Conservation (phyloP, 2,113 vertebrate species). For the Halcyon malimbica region DNA sequence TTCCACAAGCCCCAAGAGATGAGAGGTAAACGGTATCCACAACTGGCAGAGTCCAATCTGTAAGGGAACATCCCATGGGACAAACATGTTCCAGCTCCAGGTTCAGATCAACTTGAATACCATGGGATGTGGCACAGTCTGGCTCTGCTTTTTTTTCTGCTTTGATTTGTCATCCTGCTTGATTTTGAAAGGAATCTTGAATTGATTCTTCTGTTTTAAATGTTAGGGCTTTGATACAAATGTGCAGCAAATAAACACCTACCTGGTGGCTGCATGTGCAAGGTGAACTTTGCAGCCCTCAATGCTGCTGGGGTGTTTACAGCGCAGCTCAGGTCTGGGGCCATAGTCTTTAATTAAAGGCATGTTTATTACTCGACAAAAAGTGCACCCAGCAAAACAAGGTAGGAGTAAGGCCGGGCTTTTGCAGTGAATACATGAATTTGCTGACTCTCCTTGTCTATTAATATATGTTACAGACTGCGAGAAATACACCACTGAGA, state of each 20-base stretch:
- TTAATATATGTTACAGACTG: neutral
- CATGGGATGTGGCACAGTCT: fast-evolving
- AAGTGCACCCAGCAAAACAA: neutral
- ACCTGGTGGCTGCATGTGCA: neutral
- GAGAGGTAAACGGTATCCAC: neutral
- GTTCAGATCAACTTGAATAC: neutral
- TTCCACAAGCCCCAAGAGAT: neutral
- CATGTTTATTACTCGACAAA: neutral
- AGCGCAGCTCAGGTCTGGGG: neutral
- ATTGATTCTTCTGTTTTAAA: neutral
- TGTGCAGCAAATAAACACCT: neutral
- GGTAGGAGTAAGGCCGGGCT: neutral
- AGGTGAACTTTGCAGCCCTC: neutral
- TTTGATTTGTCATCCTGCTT: neutral
- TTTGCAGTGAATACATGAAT: neutral
- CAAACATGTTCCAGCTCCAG: neutral
- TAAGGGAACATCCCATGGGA: neutral
- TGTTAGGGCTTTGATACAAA: neutral
- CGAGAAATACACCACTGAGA: neutral
- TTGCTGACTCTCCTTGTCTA: neutral
- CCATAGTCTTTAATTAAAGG: neutral
- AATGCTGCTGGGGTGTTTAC: neutral
- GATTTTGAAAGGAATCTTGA: neutral
- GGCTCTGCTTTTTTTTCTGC: neutral
- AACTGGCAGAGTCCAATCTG: neutral